These are phyloP conservation scores for Electrona antarctica DNA, from an alignment of 2,113 vertebrate genomes.

Conservation along the genomic window DNA sequence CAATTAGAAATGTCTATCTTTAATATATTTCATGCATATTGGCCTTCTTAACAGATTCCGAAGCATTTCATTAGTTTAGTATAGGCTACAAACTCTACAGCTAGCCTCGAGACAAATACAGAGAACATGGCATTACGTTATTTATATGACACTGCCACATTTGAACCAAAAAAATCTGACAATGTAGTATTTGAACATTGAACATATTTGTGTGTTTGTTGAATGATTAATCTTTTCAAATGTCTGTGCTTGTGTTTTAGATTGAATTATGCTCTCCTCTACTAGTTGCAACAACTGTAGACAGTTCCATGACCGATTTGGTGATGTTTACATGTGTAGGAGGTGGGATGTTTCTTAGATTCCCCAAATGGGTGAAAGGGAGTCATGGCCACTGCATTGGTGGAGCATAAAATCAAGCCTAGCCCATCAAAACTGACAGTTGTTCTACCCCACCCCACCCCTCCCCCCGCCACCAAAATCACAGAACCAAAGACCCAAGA, in stretches of 20 bases:
- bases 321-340: constrained; percentile 34
- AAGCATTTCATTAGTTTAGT: constrained; percentile 63
- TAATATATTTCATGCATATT: constrained; percentile 67
- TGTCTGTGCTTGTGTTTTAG: constrained; percentile 8
- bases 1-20: constrained; percentile 77
- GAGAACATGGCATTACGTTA: constrained; percentile 17
- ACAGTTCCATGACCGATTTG: constrained; percentile 39
- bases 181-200: too few relatives aligned
- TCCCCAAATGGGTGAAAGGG: constrained; percentile 37
- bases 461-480: constrained; percentile 18
- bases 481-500: constrained; percentile 47
- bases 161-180: constrained; percentile 12
- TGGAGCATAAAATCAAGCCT: constrained; percentile 58
- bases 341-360: constrained; percentile 50
- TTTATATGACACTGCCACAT: constrained; percentile 23
- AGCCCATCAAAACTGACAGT: constrained; percentile 52
- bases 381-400: constrained; percentile 44
- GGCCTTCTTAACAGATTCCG: constrained; percentile 57
- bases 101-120: constrained; percentile 49
- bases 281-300: constrained; percentile 54
- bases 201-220: neutral
- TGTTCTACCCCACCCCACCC: constrained; percentile 25
- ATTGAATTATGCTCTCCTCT: constrained; percentile 32
- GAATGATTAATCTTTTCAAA: neutral
- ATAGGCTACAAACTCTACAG: constrained; percentile 54